A percentile compares a stretch with the other conserved stretches of the same genome.
Conservation (phyloP, 2,888 invertebrate genomes). For the Aphidius colemani region DNA sequence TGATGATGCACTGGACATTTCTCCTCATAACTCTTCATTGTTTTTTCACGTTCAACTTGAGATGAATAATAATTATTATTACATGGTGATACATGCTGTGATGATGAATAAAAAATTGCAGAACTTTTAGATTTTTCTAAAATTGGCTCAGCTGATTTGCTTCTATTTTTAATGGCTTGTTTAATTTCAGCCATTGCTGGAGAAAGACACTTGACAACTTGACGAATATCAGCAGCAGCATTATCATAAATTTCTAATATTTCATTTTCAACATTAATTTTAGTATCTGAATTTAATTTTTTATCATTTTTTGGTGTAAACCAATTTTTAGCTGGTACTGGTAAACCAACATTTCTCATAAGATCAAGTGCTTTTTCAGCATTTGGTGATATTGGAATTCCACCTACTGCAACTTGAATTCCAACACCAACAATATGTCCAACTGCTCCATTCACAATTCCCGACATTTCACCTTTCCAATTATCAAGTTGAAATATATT, state of each 20-base stretch:
- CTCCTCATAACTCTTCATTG: background rate
- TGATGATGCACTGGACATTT: too few species aligned
- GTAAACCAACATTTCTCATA: too few species aligned
- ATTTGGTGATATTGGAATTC: constrained; percentile 29
- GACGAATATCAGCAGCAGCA: constrained; percentile 32
- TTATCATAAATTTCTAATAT: constrained; percentile 33
- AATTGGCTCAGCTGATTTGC: constrained; percentile 31
- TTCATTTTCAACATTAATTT: constrained; percentile 14
- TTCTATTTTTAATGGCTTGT: too few species aligned
- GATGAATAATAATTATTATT: background rate
- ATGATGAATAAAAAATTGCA: background rate
- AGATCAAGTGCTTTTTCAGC: background rate
- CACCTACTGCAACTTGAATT: constrained; percentile 32
- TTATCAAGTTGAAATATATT: too few species aligned
- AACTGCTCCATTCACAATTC: constrained; percentile 33
- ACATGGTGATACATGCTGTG: background rate
- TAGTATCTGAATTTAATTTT: background rate
- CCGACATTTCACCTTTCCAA: constrained; percentile 8
- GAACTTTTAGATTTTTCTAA: background rate
- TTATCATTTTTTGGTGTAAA: background rate
- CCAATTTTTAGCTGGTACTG: too few species aligned
- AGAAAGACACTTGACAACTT: too few species aligned
- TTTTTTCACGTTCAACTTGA: background rate
- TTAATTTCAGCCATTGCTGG: too few species aligned
- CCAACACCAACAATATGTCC: constrained; percentile 38